Evolutionary conservation across 2,797 vertebrate species (phyloP).

Genomic region (Acrossocheilus wenchowensis): DNA sequence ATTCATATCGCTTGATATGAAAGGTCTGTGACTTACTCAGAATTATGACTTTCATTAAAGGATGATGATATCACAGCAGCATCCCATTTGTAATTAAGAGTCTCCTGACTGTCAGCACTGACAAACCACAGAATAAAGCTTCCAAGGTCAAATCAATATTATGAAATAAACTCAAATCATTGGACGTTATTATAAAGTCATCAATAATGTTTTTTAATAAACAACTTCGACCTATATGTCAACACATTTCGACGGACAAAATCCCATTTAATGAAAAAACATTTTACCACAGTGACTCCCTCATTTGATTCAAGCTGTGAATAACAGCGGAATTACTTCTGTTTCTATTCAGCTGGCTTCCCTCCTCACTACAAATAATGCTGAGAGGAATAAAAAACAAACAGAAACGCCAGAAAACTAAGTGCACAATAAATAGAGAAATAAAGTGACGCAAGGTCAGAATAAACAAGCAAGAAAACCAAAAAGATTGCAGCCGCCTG

Average conservation of each 20-base stretch:
- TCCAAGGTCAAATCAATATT: constrained; percentile 35
- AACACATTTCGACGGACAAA: neutral
- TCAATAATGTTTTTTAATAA: constrained; percentile 4
- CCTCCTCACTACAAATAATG: neutral
- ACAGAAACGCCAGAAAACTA: neutral
- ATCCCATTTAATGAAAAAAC: constrained; percentile 11
- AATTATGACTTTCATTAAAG: constrained; percentile 55
- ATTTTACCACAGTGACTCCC: neutral
- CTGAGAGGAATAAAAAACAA: neutral
- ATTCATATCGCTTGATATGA: constrained; percentile 50
- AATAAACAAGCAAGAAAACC: constrained; percentile 14
- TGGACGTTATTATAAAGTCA: neutral
- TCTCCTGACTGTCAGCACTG: constrained; percentile 8
- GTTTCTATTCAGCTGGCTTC: neutral
- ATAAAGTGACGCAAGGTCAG: constrained; percentile 9
- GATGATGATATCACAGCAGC: constrained; percentile 27
- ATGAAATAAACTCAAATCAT: neutral
- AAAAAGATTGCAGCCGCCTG: neutral
- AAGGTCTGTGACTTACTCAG: constrained; percentile 41
- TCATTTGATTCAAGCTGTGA: constrained; percentile 12
- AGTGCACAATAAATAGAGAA: neutral
- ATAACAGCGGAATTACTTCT: neutral
- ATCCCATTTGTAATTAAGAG: constrained; percentile 34
- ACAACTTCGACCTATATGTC: neutral
- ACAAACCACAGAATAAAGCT: constrained; percentile 32